Conservation (phyloP, 2,797 vertebrate genomes). For the Tolypeutes matacus region DNA sequence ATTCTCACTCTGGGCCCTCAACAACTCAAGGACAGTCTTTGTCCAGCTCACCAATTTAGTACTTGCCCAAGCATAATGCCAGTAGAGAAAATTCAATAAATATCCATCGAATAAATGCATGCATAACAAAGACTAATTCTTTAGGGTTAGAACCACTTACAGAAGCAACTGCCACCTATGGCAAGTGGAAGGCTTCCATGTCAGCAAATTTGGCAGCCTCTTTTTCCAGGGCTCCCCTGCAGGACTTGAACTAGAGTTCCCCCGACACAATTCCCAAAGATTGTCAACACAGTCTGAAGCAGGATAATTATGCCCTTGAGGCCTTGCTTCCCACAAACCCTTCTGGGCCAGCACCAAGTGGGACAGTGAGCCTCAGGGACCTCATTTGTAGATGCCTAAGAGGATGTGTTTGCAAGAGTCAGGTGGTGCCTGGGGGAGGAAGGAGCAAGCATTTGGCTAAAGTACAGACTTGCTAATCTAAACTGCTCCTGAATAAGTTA, state of each 20-base stretch:
- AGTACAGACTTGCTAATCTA: not conserved
- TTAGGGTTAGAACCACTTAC: not conserved
- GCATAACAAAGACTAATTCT: not conserved
- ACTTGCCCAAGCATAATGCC: not conserved
- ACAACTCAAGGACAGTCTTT: not conserved
- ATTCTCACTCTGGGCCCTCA: not conserved
- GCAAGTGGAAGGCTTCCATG: not conserved
- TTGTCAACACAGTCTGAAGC: not conserved
- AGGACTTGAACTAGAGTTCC: not conserved
- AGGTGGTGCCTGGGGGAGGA: not conserved
- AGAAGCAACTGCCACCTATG: not conserved
- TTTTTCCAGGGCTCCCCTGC: not conserved
- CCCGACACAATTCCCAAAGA: not conserved
- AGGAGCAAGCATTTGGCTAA: not conserved
- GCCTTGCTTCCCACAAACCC: conserved; percentile 9
- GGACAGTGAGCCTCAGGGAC: conserved; percentile 14
- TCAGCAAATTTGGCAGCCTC: not conserved
- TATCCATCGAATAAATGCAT: not conserved
- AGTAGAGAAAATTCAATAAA: not conserved
- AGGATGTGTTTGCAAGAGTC: conserved; percentile 49
- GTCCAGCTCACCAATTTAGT: not conserved
- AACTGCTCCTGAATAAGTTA: conserved; percentile 11
- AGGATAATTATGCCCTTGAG: not conserved
- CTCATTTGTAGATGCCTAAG: not conserved
- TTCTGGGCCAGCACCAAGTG: conserved; percentile 34